Evolutionary conservation across 2,888 invertebrate genomes (phyloP).

Genomic region (Ptilodon capucinus): DNA sequence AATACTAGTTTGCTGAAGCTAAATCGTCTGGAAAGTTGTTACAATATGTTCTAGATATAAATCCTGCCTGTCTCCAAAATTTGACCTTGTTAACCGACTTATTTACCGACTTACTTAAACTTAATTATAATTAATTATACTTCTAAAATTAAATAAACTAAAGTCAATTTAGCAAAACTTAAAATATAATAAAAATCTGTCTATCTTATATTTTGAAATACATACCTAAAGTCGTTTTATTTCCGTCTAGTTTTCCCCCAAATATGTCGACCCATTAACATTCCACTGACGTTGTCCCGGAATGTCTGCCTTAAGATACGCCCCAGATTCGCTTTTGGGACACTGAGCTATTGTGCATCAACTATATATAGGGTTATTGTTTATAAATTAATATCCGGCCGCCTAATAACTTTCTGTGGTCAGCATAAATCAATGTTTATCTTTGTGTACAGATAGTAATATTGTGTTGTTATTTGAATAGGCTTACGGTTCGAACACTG

Average conservation of each 20-base stretch:
- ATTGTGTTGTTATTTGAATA: neutral
- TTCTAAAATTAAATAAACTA: neutral
- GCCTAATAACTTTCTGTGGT: slow-evolving; percentile 19
- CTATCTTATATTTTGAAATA: no score
- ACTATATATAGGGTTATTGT: slow-evolving; percentile 34
- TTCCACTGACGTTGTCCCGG: neutral
- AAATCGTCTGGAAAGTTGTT: neutral
- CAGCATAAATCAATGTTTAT: slow-evolving; percentile 27
- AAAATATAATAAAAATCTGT: no score
- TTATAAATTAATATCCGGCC: slow-evolving; percentile 39
- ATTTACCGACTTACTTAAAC: no score
- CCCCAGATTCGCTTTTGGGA: slow-evolving; percentile 11
- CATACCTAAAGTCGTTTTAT: no score
- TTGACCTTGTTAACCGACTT: neutral
- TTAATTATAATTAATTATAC: neutral
- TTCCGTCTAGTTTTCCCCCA: neutral
- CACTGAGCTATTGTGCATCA: slow-evolving; percentile 38
- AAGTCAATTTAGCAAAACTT: neutral
- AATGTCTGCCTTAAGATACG: neutral
- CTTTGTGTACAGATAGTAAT: slow-evolving; percentile 6
- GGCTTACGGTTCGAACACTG: no score
- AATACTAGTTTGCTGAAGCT: neutral
- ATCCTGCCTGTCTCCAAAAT: neutral
- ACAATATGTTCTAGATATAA: neutral
- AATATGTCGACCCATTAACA: neutral